Evolutionary conservation across 2,113 vertebrate species (phyloP), one percentile per base, ranked within the genome.

Genomic region (Oceanodroma tethys): DNA sequence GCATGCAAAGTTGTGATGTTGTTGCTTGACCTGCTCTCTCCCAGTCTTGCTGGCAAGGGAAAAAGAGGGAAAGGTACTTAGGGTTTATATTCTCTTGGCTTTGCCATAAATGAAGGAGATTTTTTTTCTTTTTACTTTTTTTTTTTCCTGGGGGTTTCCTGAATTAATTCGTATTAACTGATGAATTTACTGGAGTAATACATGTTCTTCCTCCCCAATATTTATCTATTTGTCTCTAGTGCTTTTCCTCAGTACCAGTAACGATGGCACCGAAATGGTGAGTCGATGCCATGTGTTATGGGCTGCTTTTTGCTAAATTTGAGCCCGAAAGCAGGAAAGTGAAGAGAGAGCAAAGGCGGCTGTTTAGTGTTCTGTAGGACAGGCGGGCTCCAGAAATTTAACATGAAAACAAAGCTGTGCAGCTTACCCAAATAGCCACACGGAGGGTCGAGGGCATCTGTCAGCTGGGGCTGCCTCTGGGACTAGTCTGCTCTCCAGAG

Each of bases 221-320:
- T 36, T 91, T 68, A 21, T 59, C 16, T 43, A 0, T 52, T 81
- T 75, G n/a, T 76, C 48, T 82, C 34, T 48, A 34, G 17, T 29
- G 22, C 36, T 84, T 87, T 63, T 91, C 11, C 30, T 87, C 47
- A 43, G 21, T 52, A 63, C 11, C 34, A 23, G 5, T 36, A 74
- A 36, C 0, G 0, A 34, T 26, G 20, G 52, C n/a, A 65, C 19
- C 56, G 48, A 85, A 50, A 0, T 2, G 9, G 9, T 40, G 56
- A 62, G 16, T 21, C 0, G 3, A 23, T 72, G 32, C 25, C 22
- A 20, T 12, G 22, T 34, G 38, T 86, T 75, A 43, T 2, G 17
- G 36, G 14, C 36, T 79, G 43, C 48, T 71, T 5, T 74, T 86
- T 72, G 56, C 56, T 94, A 84, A 75, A 87, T 56, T 66, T 78